These are phyloP conservation scores for Falco naumanni DNA, from an alignment of 2,797 vertebrate genomes.

Conservation along the genomic window DNA sequence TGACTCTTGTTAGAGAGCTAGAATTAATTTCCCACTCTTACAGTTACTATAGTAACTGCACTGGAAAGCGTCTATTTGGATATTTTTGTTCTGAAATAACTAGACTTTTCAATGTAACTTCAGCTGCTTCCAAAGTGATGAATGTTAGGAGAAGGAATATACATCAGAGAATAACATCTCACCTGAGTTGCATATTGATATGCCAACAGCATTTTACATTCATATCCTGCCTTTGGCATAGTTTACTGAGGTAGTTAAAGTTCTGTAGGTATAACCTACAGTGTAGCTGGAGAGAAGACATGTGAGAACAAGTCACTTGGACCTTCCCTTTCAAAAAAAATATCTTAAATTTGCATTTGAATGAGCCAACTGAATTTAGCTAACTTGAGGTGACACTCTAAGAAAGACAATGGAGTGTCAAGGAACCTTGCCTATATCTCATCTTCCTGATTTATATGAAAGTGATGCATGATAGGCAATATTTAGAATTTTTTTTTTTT, in stretches of 20 bases:
- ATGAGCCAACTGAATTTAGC: not conserved
- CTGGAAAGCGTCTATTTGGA: conserved; percentile 32
- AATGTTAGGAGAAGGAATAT: not conserved
- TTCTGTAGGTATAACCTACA: not conserved
- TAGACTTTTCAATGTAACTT: not conserved
- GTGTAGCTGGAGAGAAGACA: not conserved
- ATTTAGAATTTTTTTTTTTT: not conserved
- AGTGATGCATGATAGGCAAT: accelerated
- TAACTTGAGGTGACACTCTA: not conserved
- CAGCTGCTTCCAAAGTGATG: not conserved
- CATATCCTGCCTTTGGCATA: not conserved
- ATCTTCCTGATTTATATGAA: not conserved
- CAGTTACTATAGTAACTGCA: conserved; percentile 64
- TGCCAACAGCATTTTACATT: not conserved
- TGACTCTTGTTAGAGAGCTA: conserved; percentile 51
- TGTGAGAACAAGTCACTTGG: not conserved
- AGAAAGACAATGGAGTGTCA: not conserved
- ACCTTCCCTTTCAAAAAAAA: not conserved
- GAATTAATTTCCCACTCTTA: conserved; percentile 55
- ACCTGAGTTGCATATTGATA: not conserved
- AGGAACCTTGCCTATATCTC: not conserved
- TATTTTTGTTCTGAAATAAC: conserved; percentile 56
- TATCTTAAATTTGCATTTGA: not conserved
- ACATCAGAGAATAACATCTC: not conserved
- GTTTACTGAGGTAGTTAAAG: not conserved